These are phyloP conservation scores for Amaurobius ferox DNA, from an alignment of 2,888 invertebrate genomes.

Conservation along the genomic window DNA sequence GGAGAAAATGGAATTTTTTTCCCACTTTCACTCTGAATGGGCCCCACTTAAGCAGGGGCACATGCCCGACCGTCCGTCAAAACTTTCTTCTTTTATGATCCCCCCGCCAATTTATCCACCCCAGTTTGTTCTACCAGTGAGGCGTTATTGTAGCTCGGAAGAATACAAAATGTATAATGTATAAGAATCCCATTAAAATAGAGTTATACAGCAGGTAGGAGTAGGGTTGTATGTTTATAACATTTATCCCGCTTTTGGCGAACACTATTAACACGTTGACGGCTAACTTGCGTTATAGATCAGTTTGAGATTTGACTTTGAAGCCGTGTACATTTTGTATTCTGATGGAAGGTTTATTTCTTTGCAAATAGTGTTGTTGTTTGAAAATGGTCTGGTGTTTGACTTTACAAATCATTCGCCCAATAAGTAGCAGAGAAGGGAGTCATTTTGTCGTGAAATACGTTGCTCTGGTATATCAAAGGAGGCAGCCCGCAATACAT, in stretches of 20 bases:
- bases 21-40: conserved; percentile 22
- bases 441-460: no score
- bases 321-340: no score
- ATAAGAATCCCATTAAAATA: conserved; percentile 11
- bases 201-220: neutral
- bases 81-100: neutral
- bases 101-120: neutral
- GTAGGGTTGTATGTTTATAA: neutral
- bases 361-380: no score
- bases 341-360: no score
- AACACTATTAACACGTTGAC: no score
- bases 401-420: no score
- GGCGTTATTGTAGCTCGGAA: conserved; percentile 4
- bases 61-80: conserved; percentile 12
- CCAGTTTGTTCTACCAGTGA: conserved; percentile 22
- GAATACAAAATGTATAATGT: conserved; percentile 26
- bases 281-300: no score
- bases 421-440: no score
- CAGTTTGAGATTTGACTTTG: no score
- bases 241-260: neutral
- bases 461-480: no score
- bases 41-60: neutral
- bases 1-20: neutral
- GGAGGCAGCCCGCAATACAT: no score
- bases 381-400: no score